Base-by-base conservation (phyloP, 2,797 vertebrate species). In the Clarias laeviceps region DNA sequence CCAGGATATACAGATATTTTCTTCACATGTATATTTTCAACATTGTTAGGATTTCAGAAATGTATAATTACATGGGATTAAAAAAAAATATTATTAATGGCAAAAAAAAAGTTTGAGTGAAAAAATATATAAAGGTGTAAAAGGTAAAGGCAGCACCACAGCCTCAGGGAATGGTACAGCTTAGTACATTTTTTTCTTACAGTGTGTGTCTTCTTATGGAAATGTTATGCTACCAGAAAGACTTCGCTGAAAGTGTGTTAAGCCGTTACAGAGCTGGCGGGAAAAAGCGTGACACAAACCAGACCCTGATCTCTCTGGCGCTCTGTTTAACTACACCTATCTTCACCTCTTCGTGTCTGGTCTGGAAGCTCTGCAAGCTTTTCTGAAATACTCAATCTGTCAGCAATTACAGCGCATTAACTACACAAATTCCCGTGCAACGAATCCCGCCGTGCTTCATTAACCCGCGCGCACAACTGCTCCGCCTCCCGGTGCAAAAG, bases 201-300 rank as follows among this genome's bases (percentile, higher is more conserved):
- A 54, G 29, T 34, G 27, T 80, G 7, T 50, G 9, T 22, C 14
- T 37, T 37, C 37, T 37, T 59, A 59, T 78, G 27, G 9, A 59
- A 59, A 76, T 61, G 56, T 78, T 9, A 76, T 61, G 56, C 61
- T 9, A 37, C 0, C 57, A 79, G 76, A 37, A 78, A 62, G 34
- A 27, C 61, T 61, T 61, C 12, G 11, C 76, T 79, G 74, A 59
- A 77, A 77, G 72, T 76, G 18, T 76, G 27, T 57, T n/a, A 50
- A 54, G 45, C n/a, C 40, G 74, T 64, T 45, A 45, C 61, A 64
- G 15, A 18, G 37, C 32, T 27, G 77, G n/a, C 0, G 24, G 59
- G 24, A 14, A 17, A 17, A 40, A 18, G 22, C 57, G 14, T 22
- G 17, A 80, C 62, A 66, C 24, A 65, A 54, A 29, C 11, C 79